Percentiles rank a stretch among this genome's conserved stretches.
These are phyloP conservation scores for Hypanus sabinus DNA, from an alignment of 2,113 vertebrate species.

Conservation along the genomic window DNA sequence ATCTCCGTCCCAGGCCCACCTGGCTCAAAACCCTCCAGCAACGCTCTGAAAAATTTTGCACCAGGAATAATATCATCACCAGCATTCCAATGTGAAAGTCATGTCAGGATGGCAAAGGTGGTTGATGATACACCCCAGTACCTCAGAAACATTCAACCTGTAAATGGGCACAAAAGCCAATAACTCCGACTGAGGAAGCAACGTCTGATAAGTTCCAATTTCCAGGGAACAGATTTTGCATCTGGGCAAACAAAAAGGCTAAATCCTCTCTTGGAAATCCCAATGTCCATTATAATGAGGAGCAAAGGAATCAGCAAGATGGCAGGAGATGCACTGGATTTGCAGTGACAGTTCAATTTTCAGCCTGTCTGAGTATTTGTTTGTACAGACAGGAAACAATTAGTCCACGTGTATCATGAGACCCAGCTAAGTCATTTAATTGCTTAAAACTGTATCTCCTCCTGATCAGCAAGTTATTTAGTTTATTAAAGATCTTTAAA, in stretches of 20 bases:
- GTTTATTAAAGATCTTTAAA: background rate
- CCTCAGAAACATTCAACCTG: no score
- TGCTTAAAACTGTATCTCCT: constrained; percentile 1
- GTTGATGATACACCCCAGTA: no score
- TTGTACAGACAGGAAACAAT: constrained; percentile 24
- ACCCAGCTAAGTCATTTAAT: constrained; percentile 19
- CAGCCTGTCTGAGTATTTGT: background rate
- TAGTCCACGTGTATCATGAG: constrained; percentile 12
- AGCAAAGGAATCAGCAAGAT: background rate
- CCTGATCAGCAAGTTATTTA: background rate
- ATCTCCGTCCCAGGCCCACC: no score
- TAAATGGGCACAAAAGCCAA: no score
- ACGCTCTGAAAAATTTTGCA: no score
- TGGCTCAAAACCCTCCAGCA: no score
- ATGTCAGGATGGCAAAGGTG: no score
- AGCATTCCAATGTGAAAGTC: no score
- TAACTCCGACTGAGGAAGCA: no score
- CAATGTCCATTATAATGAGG: background rate
- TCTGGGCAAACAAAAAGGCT: background rate
- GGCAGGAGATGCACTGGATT: background rate
- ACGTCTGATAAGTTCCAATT: no score
- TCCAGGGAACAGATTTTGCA: background rate
- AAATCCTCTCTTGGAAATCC: background rate
- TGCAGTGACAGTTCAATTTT: constrained; percentile 23
- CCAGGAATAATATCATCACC: no score